phyloP scores from a whole-genome alignment of 2,888 invertebrate species.

The Hirtodrosophila duncani region DNA sequence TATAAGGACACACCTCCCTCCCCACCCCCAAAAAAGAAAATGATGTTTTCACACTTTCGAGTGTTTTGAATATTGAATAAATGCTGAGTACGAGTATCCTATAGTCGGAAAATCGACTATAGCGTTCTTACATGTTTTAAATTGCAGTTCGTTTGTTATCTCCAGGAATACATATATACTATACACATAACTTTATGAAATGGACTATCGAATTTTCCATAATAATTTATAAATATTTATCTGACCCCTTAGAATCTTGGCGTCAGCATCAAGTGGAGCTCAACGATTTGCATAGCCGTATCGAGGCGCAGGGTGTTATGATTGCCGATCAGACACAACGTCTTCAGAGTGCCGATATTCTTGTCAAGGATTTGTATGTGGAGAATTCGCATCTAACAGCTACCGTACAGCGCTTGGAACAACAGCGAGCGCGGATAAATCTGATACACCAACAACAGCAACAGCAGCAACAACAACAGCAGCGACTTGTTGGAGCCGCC shows the following conservation, averaged over 20 bases:
- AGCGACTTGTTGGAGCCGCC: conserved; percentile 38
- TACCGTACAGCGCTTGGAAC: conserved; percentile 79
- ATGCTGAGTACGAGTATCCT: too few species aligned
- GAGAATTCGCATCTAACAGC: conserved; percentile 89
- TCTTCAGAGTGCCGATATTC: conserved; percentile 85
- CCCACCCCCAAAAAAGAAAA: too few species aligned
- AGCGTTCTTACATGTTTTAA: too few species aligned
- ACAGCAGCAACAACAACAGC: conserved; percentile 39
- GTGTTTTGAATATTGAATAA: too few species aligned
- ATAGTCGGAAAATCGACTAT: too few species aligned
- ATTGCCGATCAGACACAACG: conserved; percentile 82
- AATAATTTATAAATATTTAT: not conserved
- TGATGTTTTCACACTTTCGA: too few species aligned
- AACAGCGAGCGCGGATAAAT: conserved; percentile 76
- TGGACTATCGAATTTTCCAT: too few species aligned
- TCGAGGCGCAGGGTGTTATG: conserved; percentile 79
- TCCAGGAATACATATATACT: too few species aligned
- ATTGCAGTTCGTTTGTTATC: too few species aligned
- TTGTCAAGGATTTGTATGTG: conserved; percentile 89
- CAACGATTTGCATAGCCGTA: conserved; percentile 79
- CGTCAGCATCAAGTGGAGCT: conserved; percentile 78
- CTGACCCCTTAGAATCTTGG: conserved; percentile 77
- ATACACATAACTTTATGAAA: too few species aligned
- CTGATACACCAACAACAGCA: conserved; percentile 77
- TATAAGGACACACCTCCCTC: too few species aligned